Evolutionary conservation across 2,888 invertebrate genomes (phyloP), one percentile per base, ranked within the genome.

Genomic region (Cyrtodaria siliqua): DNA sequence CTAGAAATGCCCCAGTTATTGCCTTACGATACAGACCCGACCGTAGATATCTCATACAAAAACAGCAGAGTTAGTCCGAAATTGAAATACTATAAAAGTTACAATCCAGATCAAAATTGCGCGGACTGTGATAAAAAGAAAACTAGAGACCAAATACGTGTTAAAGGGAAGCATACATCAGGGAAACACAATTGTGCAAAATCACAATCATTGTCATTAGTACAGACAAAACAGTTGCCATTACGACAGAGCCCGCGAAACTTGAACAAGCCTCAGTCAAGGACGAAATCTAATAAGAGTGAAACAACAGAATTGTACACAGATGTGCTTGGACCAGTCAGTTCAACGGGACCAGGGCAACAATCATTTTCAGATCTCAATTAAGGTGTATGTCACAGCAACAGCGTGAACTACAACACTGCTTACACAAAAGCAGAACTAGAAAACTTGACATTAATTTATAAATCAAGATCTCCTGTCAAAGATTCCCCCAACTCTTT

Each of bases 1-100:
- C 20, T 47, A n/a, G 80, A 74, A 8, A 80, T 80, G 80, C 80
- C 80, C 16, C 66, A 57, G 20, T 68, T 80, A 47, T 67, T 59
- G 27, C 80, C 76, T 26, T 80, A 70, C 50, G 74, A 80, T 27
- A 57, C 71, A 18, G 80, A 79, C 16, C 70, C 73, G 23, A 33
- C 52, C 14, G 59, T 52, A 38, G 47, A 56, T 56, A 49, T 56
- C 20, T 59, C 64, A 9, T 64, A 50, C 16, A 56, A 56, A 56
- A 61, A 69, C 44, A 61, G 61, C 50, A 59, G 59, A 53, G 68
- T 55, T 53, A 77, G 68, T 62, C 71, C 77, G 20, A 68, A 64
- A 55, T 57, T 76, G 9, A 61, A 50, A n/a, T 52, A 68, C 9
- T 57, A 24, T 57, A 52, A 57, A 33, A 33, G 6, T 33, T 33